Evolutionary conservation across 2,888 invertebrate genomes (phyloP).

Genomic region (Ypsolopha scabrella): DNA sequence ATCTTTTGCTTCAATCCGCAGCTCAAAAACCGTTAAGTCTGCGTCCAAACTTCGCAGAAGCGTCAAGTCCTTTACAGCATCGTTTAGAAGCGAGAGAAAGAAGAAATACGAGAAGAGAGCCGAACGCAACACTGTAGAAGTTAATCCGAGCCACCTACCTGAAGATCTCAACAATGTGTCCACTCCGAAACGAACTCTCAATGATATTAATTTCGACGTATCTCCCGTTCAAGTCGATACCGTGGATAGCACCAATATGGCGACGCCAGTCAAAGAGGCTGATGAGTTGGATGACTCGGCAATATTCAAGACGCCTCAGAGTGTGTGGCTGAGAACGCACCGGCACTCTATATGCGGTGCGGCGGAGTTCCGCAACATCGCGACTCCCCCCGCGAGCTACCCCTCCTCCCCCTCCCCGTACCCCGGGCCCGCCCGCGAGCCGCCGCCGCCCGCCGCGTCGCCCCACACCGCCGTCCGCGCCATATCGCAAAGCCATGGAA

Average conservation of each 20-base stretch:
- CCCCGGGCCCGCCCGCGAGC: conserved; percentile 38
- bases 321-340: conserved; percentile 43
- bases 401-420: conserved; percentile 18
- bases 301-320: conserved; percentile 56
- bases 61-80: conserved; percentile 65
- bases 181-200: conserved; percentile 44
- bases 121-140: conserved; percentile 53
- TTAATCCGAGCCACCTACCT: conserved; percentile 45
- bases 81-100: conserved; percentile 61
- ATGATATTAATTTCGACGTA: conserved; percentile 52
- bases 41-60: conserved; percentile 60
- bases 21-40: conserved; percentile 58
- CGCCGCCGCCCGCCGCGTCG: conserved; percentile 48
- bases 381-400: conserved; percentile 12
- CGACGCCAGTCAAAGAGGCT: conserved; percentile 29
- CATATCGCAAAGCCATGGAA: conserved; percentile 67
- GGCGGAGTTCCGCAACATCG: conserved; percentile 22
- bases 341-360: conserved; percentile 49
- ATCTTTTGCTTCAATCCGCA: conserved; percentile 54
- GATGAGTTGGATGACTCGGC: conserved; percentile 55
- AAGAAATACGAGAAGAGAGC: conserved; percentile 61
- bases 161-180: conserved; percentile 35
- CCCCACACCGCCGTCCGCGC: conserved; percentile 59
- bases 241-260: conserved; percentile 48
- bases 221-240: conserved; percentile 61